A percentile compares a stretch with the other conserved stretches of the same genome.
These are phyloP conservation scores for Oryzias curvinotus DNA, from an alignment of 2,113 vertebrate species.

Conservation along the genomic window DNA sequence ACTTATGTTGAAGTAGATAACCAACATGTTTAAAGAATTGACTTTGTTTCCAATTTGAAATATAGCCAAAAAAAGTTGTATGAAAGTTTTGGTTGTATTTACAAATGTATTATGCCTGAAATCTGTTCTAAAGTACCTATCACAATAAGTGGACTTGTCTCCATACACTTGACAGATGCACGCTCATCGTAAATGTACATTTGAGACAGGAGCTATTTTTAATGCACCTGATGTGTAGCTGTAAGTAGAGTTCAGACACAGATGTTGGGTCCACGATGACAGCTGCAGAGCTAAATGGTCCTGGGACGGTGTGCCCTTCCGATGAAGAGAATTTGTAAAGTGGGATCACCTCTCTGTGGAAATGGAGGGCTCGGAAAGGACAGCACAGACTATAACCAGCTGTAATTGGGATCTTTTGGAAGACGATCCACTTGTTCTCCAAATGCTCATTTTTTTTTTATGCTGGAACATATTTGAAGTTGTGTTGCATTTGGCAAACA, in stretches of 20 bases:
- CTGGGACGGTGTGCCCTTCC: conserved; percentile 31
- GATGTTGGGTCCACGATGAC: conserved; percentile 3
- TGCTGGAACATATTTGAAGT: too few species aligned
- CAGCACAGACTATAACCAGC: background rate
- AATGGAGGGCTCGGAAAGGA: conserved; percentile 9
- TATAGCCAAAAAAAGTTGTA: too few species aligned
- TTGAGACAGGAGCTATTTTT: conserved; percentile 6
- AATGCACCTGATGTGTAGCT: conserved; percentile 10
- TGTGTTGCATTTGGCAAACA: too few species aligned
- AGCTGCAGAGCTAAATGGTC: conserved; percentile 8
- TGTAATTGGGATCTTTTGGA: background rate
- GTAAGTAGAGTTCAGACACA: background rate
- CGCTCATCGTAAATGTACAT: background rate
- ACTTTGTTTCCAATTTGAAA: too few species aligned
- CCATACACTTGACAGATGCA: too few species aligned
- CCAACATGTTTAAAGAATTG: too few species aligned
- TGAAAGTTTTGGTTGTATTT: too few species aligned
- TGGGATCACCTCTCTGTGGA: conserved; percentile 6
- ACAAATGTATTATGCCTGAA: too few species aligned
- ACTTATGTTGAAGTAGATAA: too few species aligned
- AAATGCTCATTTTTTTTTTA: background rate
- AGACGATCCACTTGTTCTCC: background rate
- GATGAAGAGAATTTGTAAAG: conserved; percentile 3
- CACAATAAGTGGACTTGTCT: too few species aligned
- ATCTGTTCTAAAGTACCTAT: too few species aligned